Conservation (phyloP, 2,888 invertebrate genomes). For the Molorchus minor region DNA sequence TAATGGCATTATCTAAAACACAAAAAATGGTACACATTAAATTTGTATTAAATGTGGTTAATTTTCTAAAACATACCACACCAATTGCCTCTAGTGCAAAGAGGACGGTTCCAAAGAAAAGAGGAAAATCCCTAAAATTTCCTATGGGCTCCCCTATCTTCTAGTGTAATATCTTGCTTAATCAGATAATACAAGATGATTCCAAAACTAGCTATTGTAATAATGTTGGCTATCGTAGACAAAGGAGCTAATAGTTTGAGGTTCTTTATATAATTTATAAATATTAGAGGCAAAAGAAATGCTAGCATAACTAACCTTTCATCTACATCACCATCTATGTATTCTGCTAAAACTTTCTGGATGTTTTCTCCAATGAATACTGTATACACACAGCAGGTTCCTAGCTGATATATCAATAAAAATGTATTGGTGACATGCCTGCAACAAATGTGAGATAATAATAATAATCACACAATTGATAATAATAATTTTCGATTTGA, state of each 20-base stretch:
- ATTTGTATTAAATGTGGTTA: no score
- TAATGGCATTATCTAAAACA: constrained; percentile 82
- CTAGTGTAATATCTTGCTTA: constrained; percentile 68
- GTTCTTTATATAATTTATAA: constrained; percentile 77
- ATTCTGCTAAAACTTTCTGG: constrained; percentile 70
- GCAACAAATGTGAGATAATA: constrained; percentile 53
- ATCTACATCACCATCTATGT: constrained; percentile 65
- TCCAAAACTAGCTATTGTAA: constrained; percentile 79
- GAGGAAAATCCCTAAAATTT: constrained; percentile 69
- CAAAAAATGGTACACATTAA: no score
- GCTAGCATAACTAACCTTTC: constrained; percentile 76
- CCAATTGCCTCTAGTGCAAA: constrained; percentile 89
- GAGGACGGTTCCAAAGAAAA: constrained; percentile 90
- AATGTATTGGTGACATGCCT: constrained; percentile 79
- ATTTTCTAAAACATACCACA: no score
- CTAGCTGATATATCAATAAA: constrained; percentile 89
- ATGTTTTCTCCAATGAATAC: constrained; percentile 92
- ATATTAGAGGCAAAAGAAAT: constrained; percentile 75
- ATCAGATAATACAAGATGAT: constrained; percentile 79
- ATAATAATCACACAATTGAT: no score
- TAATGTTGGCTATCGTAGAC: constrained; percentile 82
- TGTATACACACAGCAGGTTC: constrained; percentile 96
- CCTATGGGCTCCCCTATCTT: constrained; percentile 64
- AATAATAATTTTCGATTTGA: no score
- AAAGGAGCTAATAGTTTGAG: constrained; percentile 84